These are phyloP conservation scores for Xiphophorus maculatus DNA, from an alignment of 2,113 vertebrate genomes.

Conservation along the genomic window DNA sequence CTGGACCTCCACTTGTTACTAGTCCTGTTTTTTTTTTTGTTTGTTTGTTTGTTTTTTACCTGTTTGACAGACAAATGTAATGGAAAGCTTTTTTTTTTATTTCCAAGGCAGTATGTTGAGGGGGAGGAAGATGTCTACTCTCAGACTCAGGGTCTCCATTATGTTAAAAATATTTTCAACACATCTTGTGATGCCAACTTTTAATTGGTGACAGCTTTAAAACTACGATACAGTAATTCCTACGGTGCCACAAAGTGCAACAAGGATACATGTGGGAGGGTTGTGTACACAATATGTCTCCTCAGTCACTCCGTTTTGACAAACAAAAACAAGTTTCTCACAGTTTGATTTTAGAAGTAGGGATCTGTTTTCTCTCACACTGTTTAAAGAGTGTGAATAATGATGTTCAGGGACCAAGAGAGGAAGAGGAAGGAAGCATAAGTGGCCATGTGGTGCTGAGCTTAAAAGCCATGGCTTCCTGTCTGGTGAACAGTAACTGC, in stretches of 20 bases:
- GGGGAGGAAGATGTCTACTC: slow-evolving; percentile 45
- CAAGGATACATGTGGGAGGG: slow-evolving; percentile 51
- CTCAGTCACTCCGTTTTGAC: slow-evolving; percentile 53
- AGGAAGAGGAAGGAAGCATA: slow-evolving; percentile 62
- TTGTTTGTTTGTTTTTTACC: not conserved
- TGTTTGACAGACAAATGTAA: not conserved
- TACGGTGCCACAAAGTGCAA: slow-evolving; percentile 35
- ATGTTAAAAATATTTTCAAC: slow-evolving; percentile 56
- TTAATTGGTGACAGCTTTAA: slow-evolving; percentile 59
- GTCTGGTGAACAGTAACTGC: not conserved
- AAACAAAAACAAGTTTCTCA: slow-evolving; percentile 23
- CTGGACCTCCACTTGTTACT: slow-evolving; percentile 30
- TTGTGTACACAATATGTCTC: slow-evolving; percentile 16
- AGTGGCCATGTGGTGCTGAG: slow-evolving; percentile 31
- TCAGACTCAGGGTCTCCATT: slow-evolving; percentile 38
- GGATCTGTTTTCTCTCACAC: slow-evolving; percentile 24
- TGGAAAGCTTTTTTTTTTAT: slow-evolving; percentile 19
- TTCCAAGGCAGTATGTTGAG: slow-evolving; percentile 41
- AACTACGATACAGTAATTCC: slow-evolving; percentile 38
- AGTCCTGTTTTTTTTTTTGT: slow-evolving; percentile 13
- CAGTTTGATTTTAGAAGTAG: slow-evolving; percentile 35
- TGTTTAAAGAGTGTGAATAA: slow-evolving; percentile 31
- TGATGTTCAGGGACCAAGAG: slow-evolving; percentile 2
- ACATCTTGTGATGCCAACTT: slow-evolving; percentile 38
- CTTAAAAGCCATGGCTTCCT: slow-evolving; percentile 46